These are phyloP conservation scores for Monoplex corrugatus DNA, from an alignment of 2,888 invertebrate genomes.

Conservation along the genomic window DNA sequence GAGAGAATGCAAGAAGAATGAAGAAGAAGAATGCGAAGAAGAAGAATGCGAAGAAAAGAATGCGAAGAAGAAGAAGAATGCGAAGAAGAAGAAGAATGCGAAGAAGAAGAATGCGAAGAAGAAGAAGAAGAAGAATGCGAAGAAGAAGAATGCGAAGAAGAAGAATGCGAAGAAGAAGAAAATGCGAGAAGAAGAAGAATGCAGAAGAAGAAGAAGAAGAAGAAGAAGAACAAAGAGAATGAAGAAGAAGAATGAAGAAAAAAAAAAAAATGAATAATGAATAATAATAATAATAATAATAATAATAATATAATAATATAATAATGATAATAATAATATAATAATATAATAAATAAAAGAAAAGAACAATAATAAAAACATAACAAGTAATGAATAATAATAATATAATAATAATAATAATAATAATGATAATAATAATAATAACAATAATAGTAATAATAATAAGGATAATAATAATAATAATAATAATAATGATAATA, in stretches of 20 bases:
- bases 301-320: not conserved
- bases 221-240: not conserved
- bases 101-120: no score
- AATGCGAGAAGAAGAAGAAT: no score
- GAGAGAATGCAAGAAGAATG: not conserved
- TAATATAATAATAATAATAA: not conserved
- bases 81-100: no score
- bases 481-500: not conserved
- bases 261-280: not conserved
- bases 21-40: not conserved
- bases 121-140: not conserved
- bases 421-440: not conserved
- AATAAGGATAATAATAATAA: not conserved
- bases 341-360: no score
- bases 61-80: not conserved
- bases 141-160: not conserved
- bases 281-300: not conserved
- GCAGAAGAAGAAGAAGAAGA: not conserved
- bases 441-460: not conserved
- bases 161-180: no score
- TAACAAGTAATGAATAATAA: not conserved
- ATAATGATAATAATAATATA: not conserved
- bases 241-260: not conserved
- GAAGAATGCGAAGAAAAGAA: not conserved
- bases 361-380: not conserved